A percentile compares a stretch with the other conserved stretches of the same genome.
Conservation (phyloP, 2,888 invertebrate genomes). For the Harmothoe impar region DNA sequence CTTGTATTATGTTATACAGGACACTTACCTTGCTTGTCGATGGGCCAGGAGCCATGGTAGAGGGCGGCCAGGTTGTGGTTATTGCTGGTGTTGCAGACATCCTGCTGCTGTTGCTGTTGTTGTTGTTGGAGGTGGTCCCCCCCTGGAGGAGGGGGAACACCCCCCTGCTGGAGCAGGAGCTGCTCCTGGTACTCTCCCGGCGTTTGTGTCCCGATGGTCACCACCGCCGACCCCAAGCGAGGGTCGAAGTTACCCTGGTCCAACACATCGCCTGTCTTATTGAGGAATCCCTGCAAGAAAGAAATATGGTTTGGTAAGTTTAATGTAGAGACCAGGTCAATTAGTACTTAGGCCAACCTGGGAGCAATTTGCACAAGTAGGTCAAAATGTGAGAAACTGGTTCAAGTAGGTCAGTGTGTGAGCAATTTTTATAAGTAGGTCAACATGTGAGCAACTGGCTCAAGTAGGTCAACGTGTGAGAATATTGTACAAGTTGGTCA, state of each 20-base stretch:
- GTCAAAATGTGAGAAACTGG: too few relatives aligned
- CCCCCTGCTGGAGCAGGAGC: conserved; percentile 9
- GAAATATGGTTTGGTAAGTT: too few relatives aligned
- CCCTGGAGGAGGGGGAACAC: too few relatives aligned
- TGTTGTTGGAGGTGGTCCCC: background rate
- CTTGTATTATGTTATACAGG: too few relatives aligned
- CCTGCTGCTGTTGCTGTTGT: conserved; percentile 36
- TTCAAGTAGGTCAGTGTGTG: too few relatives aligned
- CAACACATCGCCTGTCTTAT: conserved; percentile 35
- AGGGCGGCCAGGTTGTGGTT: conserved; percentile 83
- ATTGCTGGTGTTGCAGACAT: conserved; percentile 63
- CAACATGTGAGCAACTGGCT: too few relatives aligned
- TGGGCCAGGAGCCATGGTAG: conserved; percentile 88
- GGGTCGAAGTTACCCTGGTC: conserved; percentile 55
- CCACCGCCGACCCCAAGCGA: conserved; percentile 63
- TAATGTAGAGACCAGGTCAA: too few relatives aligned
- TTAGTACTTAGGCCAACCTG: too few relatives aligned
- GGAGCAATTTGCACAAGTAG: too few relatives aligned
- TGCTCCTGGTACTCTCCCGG: conserved; percentile 69
- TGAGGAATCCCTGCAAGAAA: conserved; percentile 47
- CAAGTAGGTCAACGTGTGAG: too few relatives aligned
- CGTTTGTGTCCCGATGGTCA: conserved; percentile 80
- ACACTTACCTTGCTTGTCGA: conserved; percentile 83
- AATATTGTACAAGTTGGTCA: too few relatives aligned
- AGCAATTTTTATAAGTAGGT: too few relatives aligned